These are phyloP conservation scores for Gadopsis marmoratus DNA, from an alignment of 2,797 vertebrate genomes.

Conservation along the genomic window DNA sequence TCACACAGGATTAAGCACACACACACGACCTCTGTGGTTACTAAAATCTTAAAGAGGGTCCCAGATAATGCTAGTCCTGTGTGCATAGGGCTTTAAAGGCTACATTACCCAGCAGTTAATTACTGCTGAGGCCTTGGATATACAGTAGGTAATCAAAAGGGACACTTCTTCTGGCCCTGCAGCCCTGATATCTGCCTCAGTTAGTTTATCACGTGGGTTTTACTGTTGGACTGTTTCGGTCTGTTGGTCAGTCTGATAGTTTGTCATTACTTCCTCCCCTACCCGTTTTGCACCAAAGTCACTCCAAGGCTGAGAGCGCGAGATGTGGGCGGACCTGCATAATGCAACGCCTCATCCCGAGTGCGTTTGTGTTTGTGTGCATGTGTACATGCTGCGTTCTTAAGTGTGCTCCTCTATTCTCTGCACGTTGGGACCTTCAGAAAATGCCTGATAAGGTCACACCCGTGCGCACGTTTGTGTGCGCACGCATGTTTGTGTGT, in stretches of 20 bases:
- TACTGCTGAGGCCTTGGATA: constrained; percentile 17
- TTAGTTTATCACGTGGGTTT: constrained; percentile 11
- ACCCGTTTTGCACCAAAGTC: constrained; percentile 62
- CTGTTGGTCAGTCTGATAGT: constrained; percentile 36
- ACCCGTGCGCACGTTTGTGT: neutral
- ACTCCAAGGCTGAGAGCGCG: constrained; percentile 53
- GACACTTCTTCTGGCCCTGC: constrained; percentile 5
- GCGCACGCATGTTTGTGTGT: constrained; percentile 40
- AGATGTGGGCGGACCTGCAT: constrained; percentile 71
- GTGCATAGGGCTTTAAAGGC: constrained; percentile 37
- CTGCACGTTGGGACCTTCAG: constrained; percentile 64
- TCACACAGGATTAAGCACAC: constrained; percentile 44
- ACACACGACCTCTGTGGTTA: constrained; percentile 39
- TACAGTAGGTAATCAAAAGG: constrained; percentile 6
- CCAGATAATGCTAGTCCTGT: constrained; percentile 35
- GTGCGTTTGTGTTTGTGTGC: constrained; percentile 35
- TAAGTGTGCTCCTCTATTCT: constrained; percentile 53
- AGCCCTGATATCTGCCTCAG: neutral
- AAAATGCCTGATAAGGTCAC: constrained; percentile 64
- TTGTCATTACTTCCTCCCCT: constrained; percentile 17
- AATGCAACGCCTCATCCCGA: constrained; percentile 65
- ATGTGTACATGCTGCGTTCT: constrained; percentile 20
- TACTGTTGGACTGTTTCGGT: constrained; percentile 23
- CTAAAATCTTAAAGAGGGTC: constrained; percentile 39
- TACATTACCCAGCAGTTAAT: constrained; percentile 49